Base-by-base conservation (phyloP, 2,797 vertebrate species). In the Chelmon rostratus region DNA sequence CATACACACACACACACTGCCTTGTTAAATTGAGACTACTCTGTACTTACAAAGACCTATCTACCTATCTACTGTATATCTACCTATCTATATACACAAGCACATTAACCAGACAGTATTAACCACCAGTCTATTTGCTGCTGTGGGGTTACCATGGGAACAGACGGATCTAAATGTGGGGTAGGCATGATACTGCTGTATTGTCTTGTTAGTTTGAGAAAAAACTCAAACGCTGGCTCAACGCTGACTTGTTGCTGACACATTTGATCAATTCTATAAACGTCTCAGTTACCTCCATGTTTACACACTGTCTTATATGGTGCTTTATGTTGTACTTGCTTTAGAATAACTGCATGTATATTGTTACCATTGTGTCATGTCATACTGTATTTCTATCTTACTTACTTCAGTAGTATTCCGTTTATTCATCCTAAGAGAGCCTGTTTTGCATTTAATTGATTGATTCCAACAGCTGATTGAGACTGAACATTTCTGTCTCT, bases 131-230 rank as follows among this genome's bases (percentile, higher is more conserved):
- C 56, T 61, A 16, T 83, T 88, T 83, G 58, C 75, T 82, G 64
- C 76, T 76, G 44, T 62, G 59, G 33, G 8, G 92, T 93, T 92
- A 68, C 89, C 78, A 92, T 93, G 86, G 88, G 42, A 92, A 91
- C 90, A 90, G 90, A 87, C 88, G 5, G 49, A 78, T 81, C 76
- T 82, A 87, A 79, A 79, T 65, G 47, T 1, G 8, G 73, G 25
- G 35, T 59, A 23, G 64, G 77, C 67, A 52, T 78, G 50, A 76
- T 58, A 23, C 46, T 54, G 59, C 21, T 35, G 10, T 42, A 42
- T 25, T 74, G 8, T 73, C 35, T 73, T 50, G 33, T 87, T 78
- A 82, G 64, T 75, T 21, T 65, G 23, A 76, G n/a, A 62, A 74
- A 38, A 57, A 58, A 49, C n/a, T n/a, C n/a, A n/a, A n/a, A n/a